phyloP scores from a whole-genome alignment of 2,797 vertebrate genomes.

The Diplodus sargus region DNA sequence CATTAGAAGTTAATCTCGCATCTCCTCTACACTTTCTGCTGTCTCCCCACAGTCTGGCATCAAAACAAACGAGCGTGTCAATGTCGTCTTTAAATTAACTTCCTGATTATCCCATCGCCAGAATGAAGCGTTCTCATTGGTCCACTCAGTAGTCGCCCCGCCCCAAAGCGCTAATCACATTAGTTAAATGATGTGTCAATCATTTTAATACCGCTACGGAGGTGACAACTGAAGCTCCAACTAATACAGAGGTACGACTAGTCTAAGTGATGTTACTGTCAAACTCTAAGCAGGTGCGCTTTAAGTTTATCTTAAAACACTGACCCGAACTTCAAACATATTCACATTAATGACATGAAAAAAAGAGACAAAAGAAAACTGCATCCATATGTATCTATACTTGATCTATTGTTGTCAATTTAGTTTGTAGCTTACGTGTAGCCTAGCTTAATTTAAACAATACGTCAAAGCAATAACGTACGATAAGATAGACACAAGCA shows the following conservation, averaged over 20 bases:
- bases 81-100: slow-evolving; percentile 51
- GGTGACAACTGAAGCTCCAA: too few species aligned
- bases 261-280: too few species aligned
- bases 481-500: not conserved
- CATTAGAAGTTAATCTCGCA: not conserved
- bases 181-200: slow-evolving; percentile 52
- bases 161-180: slow-evolving; percentile 1
- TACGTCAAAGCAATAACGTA: not conserved
- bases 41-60: rapidly evolving
- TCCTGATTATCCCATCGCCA: slow-evolving; percentile 49
- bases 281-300: too few species aligned
- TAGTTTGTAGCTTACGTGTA: not conserved
- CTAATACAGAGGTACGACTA: too few species aligned
- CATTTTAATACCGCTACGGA: slow-evolving; percentile 1
- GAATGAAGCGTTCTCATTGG: slow-evolving; percentile 58
- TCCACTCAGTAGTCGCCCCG: not conserved
- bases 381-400: not conserved
- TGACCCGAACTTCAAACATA: not conserved
- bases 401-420: not conserved
- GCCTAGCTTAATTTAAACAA: not conserved
- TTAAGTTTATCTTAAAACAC: too few species aligned
- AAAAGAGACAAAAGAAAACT: not conserved
- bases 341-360: not conserved
- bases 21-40: rapidly evolving
- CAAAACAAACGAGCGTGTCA: slow-evolving; percentile 5